Evolutionary conservation across 2,797 vertebrate species (phyloP).

Genomic region (Nyctalus aviator): DNA sequence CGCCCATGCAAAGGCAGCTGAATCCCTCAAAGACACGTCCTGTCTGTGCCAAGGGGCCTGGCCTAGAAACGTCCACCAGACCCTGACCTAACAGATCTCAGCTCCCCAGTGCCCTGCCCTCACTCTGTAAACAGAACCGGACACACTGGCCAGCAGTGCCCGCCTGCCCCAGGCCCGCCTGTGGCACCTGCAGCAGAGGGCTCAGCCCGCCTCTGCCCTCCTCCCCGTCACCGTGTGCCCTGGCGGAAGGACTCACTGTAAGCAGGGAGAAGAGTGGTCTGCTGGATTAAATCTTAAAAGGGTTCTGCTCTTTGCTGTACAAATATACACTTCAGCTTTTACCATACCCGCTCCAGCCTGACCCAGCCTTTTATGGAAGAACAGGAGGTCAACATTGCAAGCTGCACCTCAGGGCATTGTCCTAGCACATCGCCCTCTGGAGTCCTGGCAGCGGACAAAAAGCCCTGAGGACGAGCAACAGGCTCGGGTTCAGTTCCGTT

Average conservation of each 20-base stretch:
- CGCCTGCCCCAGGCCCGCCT: not conserved
- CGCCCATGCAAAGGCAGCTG: not conserved
- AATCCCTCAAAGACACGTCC: not conserved
- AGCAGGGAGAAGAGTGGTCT: conserved; percentile 68
- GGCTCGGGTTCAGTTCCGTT: not conserved
- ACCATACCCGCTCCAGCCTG: conserved; percentile 53
- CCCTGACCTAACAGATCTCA: not conserved
- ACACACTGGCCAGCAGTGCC: conserved; percentile 13
- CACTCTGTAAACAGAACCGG: not conserved
- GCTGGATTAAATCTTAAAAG: conserved; percentile 82
- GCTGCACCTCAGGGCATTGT: conserved; percentile 33
- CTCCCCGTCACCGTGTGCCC: conserved; percentile 36
- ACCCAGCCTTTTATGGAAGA: conserved; percentile 21
- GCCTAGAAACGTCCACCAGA: not conserved
- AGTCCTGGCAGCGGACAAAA: not conserved
- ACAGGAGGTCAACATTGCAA: conserved; percentile 5
- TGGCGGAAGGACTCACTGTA: conserved; percentile 75
- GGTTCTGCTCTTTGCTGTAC: conserved; percentile 82
- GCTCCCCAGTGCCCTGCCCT: not conserved
- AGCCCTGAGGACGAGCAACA: not conserved
- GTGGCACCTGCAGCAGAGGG: conserved; percentile 49
- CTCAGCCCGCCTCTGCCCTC: not conserved
- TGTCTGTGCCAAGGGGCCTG: not conserved
- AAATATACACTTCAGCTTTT: conserved; percentile 85
- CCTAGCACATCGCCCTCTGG: conserved; percentile 16